Percentiles rank a stretch among this genome's conserved stretches.
Conservation (phyloP, 2,888 invertebrate species). For the Caenorhabditis japonica region DNA sequence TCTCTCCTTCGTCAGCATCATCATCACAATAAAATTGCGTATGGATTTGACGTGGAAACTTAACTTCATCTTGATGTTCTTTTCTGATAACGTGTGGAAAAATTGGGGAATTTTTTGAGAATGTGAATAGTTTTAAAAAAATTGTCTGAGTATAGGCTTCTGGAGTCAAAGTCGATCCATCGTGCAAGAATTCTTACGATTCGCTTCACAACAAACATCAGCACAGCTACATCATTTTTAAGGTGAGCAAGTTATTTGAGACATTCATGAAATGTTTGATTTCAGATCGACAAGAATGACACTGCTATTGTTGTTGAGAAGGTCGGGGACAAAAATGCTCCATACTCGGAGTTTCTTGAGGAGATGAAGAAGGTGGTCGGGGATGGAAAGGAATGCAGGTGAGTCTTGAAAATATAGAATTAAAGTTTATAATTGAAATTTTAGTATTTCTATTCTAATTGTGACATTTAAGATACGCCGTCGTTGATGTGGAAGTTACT, state of each 20-base stretch:
- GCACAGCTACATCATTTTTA: slow-evolving; percentile 76
- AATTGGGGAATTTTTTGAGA: no score
- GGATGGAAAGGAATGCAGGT: slow-evolving; percentile 77
- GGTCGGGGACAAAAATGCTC: slow-evolving; percentile 76
- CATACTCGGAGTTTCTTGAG: slow-evolving; percentile 77
- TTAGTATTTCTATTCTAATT: background rate
- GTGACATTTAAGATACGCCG: slow-evolving; percentile 73
- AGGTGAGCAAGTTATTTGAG: slow-evolving; percentile 34
- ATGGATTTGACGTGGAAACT: slow-evolving; percentile 26
- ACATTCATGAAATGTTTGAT: background rate
- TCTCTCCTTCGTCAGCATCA: background rate
- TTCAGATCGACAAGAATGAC: slow-evolving; percentile 75
- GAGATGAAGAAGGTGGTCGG: slow-evolving; percentile 71
- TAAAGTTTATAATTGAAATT: background rate
- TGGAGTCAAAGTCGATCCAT: slow-evolving; percentile 75
- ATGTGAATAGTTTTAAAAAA: background rate
- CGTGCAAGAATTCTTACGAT: slow-evolving; percentile 77
- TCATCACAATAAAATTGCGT: slow-evolving; percentile 34
- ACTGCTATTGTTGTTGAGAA: slow-evolving; percentile 77
- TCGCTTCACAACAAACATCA: slow-evolving; percentile 76
- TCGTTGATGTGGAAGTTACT: slow-evolving; percentile 76
- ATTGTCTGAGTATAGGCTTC: slow-evolving; percentile 64
- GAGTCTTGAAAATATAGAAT: background rate
- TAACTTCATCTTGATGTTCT: background rate
- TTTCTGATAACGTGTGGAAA: slow-evolving; percentile 36